Percentiles rank a stretch among this genome's conserved stretches.
Evolutionary conservation across 2,888 invertebrate species (phyloP).

Genomic region (Drosophila borborema): DNA sequence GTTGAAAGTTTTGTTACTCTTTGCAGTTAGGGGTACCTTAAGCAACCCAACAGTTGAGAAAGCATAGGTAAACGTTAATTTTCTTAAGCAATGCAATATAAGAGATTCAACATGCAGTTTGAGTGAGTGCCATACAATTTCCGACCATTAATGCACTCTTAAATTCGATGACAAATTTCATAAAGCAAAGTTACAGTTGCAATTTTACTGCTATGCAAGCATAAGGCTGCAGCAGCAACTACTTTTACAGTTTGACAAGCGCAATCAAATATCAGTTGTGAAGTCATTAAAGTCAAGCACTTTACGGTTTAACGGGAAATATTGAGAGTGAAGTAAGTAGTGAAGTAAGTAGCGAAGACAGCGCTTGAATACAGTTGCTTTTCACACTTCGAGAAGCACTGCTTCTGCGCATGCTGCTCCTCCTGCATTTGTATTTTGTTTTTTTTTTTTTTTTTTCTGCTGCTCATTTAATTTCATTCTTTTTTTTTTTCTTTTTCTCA

Average conservation of each 20-base stretch:
- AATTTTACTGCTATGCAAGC: background rate
- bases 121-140: background rate
- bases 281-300: background rate
- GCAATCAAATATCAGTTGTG: background rate
- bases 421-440: background rate
- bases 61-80: background rate
- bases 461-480: background rate
- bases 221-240: background rate
- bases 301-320: background rate
- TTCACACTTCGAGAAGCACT: background rate
- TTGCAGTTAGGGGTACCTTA: too few relatives aligned
- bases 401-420: too few relatives aligned
- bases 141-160: background rate
- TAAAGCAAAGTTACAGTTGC: too few relatives aligned
- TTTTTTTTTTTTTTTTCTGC: background rate
- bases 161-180: background rate
- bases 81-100: background rate
- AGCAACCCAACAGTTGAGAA: background rate
- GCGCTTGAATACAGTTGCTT: background rate
- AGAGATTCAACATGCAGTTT: background rate
- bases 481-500: constrained; percentile 14
- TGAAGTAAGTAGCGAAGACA: background rate
- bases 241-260: background rate
- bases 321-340: background rate
- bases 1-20: too few relatives aligned